phyloP scores from a whole-genome alignment of 2,113 vertebrate genomes.

The Phasianus colchicus region DNA sequence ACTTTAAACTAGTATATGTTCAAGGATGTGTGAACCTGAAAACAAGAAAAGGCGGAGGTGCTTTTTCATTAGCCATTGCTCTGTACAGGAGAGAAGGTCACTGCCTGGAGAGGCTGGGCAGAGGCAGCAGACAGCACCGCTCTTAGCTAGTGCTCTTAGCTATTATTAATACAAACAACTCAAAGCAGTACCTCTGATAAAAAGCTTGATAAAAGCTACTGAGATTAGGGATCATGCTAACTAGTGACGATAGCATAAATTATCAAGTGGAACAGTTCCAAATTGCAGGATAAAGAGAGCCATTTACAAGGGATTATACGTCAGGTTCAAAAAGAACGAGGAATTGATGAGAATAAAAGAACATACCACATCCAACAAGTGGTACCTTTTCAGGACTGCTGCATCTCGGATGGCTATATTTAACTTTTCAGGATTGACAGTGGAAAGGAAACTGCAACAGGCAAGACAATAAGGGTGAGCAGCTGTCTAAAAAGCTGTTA shows the following conservation, averaged over 20 bases:
- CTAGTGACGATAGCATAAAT: slow-evolving; percentile 18
- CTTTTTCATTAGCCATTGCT: slow-evolving; percentile 29
- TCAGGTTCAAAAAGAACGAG: background rate
- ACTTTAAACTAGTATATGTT: slow-evolving; percentile 71
- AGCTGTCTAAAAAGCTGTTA: slow-evolving; percentile 20
- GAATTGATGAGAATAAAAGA: background rate
- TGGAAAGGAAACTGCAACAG: background rate
- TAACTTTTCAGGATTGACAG: background rate
- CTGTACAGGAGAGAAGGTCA: slow-evolving; percentile 20
- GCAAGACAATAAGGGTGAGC: background rate
- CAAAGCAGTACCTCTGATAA: slow-evolving; percentile 30
- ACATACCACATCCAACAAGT: background rate
- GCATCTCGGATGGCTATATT: background rate
- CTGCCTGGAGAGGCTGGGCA: background rate
- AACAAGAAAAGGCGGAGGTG: slow-evolving; percentile 42
- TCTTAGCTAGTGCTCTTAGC: background rate
- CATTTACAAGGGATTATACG: slow-evolving; percentile 1
- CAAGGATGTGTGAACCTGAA: slow-evolving; percentile 68
- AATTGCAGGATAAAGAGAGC: background rate
- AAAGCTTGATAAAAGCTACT: slow-evolving; percentile 37
- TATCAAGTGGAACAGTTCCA: slow-evolving; percentile 17
- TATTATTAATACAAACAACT: slow-evolving; percentile 50
- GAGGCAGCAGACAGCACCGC: background rate
- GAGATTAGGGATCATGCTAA: slow-evolving; percentile 38
- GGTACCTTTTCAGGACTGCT: background rate